A percentile compares a stretch with the other conserved stretches of the same genome.
These are phyloP conservation scores for Pterocles burchelli DNA, from an alignment of 2,113 vertebrate genomes.

Conservation along the genomic window DNA sequence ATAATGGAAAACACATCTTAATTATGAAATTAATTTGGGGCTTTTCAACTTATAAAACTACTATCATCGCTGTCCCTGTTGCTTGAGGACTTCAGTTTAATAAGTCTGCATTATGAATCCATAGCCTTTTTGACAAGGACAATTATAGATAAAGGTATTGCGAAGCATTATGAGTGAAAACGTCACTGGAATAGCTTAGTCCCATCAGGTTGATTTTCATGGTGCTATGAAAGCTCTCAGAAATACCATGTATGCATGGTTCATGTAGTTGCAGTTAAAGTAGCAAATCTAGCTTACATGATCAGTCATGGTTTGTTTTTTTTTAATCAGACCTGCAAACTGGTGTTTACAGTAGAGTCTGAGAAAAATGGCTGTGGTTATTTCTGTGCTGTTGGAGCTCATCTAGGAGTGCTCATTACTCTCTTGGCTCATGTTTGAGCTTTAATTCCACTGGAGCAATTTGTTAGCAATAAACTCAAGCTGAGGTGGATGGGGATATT, in stretches of 20 bases:
- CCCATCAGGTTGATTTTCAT: background rate
- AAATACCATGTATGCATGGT: background rate
- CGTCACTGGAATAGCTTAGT: background rate
- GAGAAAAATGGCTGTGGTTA: background rate
- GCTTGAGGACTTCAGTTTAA: background rate
- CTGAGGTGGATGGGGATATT: background rate
- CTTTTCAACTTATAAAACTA: background rate
- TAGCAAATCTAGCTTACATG: background rate
- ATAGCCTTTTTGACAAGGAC: background rate
- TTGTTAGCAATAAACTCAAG: background rate
- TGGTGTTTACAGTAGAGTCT: background rate
- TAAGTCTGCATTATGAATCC: background rate
- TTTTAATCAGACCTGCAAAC: background rate
- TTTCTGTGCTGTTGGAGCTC: background rate
- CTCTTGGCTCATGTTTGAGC: background rate
- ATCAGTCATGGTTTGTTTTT: background rate
- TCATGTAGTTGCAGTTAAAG: background rate
- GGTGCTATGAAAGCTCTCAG: background rate
- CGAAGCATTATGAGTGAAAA: background rate
- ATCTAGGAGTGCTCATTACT: background rate
- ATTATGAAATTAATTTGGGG: background rate
- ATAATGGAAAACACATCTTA: background rate
- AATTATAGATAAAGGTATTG: background rate
- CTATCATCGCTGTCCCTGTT: background rate
- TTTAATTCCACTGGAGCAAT: background rate